These are phyloP conservation scores for Rugalucina vietnamica DNA, from an alignment of 2,888 invertebrate genomes.

Conservation along the genomic window DNA sequence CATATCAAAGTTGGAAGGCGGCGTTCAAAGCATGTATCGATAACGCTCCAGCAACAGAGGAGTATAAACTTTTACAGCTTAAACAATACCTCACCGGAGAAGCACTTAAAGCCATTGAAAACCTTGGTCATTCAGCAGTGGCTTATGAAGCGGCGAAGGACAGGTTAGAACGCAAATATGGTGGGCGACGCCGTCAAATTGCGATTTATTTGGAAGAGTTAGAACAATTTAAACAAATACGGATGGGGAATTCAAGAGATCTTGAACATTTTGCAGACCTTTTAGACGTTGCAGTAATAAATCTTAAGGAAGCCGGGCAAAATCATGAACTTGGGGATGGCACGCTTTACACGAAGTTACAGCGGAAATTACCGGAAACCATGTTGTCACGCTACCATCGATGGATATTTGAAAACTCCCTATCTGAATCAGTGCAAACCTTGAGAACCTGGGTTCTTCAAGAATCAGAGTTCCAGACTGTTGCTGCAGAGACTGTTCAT, in stretches of 20 bases:
- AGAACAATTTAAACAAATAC: not conserved
- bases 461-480: constrained; percentile 23
- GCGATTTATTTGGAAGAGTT: constrained; percentile 7
- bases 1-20: constrained; percentile 17
- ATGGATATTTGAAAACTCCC: constrained; percentile 27
- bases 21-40: constrained; percentile 24
- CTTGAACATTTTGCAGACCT: constrained; percentile 24
- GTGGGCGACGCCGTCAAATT: constrained; percentile 1
- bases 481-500: constrained; percentile 22
- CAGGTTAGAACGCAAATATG: constrained; percentile 30
- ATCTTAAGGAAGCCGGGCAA: constrained; percentile 6
- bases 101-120: constrained; percentile 23
- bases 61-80: constrained; percentile 23
- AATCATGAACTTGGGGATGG: not conserved
- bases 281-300: constrained; percentile 15
- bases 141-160: constrained; percentile 37
- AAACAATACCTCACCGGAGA: constrained; percentile 34
- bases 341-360: constrained; percentile 6
- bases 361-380: constrained; percentile 29
- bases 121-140: constrained; percentile 16
- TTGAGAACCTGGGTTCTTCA: constrained; percentile 7
- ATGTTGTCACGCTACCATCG: constrained; percentile 35
- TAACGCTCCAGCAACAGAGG: constrained; percentile 8
- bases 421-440: constrained; percentile 7
- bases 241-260: constrained; percentile 2